Base-by-base conservation (phyloP, 2,888 invertebrate species). In the Formica aserva region DNA sequence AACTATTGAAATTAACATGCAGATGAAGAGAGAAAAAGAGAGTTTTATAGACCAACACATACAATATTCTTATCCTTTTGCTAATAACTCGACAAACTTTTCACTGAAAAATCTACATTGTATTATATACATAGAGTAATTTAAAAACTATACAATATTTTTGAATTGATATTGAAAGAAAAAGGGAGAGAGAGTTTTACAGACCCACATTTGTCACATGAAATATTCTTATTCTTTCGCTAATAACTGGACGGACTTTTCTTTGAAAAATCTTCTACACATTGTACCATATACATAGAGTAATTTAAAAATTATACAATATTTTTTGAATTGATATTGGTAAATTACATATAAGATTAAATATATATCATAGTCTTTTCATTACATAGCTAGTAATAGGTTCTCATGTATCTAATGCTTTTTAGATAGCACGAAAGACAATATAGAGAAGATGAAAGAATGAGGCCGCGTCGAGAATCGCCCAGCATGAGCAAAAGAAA, bases 361-460 rank as follows among this genome's bases (percentile, higher is more conserved):
- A 52, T 52, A 74, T 75, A n/a, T 32, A 15, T 11, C 35, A 22
- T 5, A 8, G 5, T 22, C 32, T 71, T 18, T 35, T 55, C 35
- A 55, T 55, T 29, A 13, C n/a, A 45, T n/a, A 41, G n/a, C 48
- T n/a, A n/a, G 48, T n/a, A 74, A 74, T 32, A 60, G 6, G 13
- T 57, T 29, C n/a, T 63, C 45, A 9, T 32, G 4, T n/a, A 32
- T 45, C 32, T 41, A 75, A 32, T 15, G 22, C 0, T 55, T 15
- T 71, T 41, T 62, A 60, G 26, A 18, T n/a, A 11, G 26, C 22
- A 29, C 13, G 45, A n/a, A 65, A 75, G 22, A 65, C 45, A 32
- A 63, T 45, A 26, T n/a, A 29, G 15, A 32, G 52, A 45, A 35
- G 63, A 63, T 4, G 72, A 60, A 71, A 57, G 65, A 52, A 66